Percentiles rank a stretch among this genome's conserved stretches.
These are phyloP conservation scores for Dicyrtomina minuta DNA, from an alignment of 2,888 invertebrate genomes.

Conservation along the genomic window DNA sequence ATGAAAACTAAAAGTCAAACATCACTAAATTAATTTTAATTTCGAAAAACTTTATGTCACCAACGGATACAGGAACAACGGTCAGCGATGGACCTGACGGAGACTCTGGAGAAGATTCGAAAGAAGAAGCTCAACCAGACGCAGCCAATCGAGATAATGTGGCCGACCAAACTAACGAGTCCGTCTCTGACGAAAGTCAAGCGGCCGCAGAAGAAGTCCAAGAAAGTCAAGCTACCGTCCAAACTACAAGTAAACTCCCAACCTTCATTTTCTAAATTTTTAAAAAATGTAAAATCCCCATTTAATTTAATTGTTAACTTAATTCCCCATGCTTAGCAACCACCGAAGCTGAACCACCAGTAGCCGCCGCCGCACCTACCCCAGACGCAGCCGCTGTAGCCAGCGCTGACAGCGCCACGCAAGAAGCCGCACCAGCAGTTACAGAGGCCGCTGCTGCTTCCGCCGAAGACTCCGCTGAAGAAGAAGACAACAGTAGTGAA, in stretches of 20 bases:
- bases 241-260: conserved; percentile 37
- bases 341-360: conserved; percentile 13
- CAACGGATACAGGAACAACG: conserved; percentile 32
- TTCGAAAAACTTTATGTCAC: conserved; percentile 19
- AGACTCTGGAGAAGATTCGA: conserved; percentile 46
- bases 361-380: neutral
- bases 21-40: neutral
- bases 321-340: conserved; percentile 1
- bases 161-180: conserved; percentile 51
- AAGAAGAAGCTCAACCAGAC: conserved; percentile 49
- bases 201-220: conserved; percentile 52
- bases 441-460: conserved; percentile 33
- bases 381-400: neutral
- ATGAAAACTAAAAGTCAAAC: neutral
- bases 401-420: conserved; percentile 23
- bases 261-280: neutral
- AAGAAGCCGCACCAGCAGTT: conserved; percentile 26
- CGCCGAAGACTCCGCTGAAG: conserved; percentile 47
- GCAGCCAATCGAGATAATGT: conserved; percentile 48
- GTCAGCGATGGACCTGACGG: conserved; percentile 53
- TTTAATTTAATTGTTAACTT: neutral
- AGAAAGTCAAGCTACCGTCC: conserved; percentile 50
- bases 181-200: conserved; percentile 51
- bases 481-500: conserved; percentile 48
- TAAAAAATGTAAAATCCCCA: neutral